Evolutionary conservation across 2,797 vertebrate genomes (phyloP), one percentile per base, ranked within the genome.

Genomic region (Gallirallus australis): DNA sequence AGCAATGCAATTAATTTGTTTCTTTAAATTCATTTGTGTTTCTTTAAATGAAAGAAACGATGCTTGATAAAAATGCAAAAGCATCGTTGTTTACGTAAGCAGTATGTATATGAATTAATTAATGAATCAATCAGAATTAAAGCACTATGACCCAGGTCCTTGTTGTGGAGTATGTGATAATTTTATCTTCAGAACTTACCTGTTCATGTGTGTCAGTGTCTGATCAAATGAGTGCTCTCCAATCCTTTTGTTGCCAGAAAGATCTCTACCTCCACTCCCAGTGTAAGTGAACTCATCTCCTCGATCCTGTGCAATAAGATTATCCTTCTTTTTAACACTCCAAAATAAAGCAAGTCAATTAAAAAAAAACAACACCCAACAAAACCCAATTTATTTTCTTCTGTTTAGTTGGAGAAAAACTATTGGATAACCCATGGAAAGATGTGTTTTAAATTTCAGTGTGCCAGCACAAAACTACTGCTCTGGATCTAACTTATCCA

Each of bases 241-340:
- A 47, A 99, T 99, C 66, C 99, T 98, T 97, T 99, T 99, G 98
- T 99, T 99, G 94, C 99, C 99, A 60, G 99, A 99, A 95, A 99
- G 99, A 98, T 99, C 99, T 89, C 99, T 99, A 94, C 99, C 99
- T 87, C 99, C 99, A 63, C 99, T 99, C 83, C 99, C 99, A 40
- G 99, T 99, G 97, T 99, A 99, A 40, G 99, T 99, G 98, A 99
- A 99, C 98, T 99, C 99, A 97, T 99, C 99, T 47, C 99, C 99
- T 95, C 99, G 98, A 96, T 99, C 99, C 99, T 99, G 90, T 48
- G 86, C 70, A 82, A 93, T 79, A 98, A 97, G 86, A 97, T 93
- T 82, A 95, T 96, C 85, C 68, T 83, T 84, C 27, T 56, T 92
- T 97, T 96, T 94, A 94, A 91, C 45, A 71, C 27, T 63, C 39